These are phyloP conservation scores for Cantharis flavilabris DNA, from an alignment of 2,888 invertebrate genomes.

Conservation along the genomic window DNA sequence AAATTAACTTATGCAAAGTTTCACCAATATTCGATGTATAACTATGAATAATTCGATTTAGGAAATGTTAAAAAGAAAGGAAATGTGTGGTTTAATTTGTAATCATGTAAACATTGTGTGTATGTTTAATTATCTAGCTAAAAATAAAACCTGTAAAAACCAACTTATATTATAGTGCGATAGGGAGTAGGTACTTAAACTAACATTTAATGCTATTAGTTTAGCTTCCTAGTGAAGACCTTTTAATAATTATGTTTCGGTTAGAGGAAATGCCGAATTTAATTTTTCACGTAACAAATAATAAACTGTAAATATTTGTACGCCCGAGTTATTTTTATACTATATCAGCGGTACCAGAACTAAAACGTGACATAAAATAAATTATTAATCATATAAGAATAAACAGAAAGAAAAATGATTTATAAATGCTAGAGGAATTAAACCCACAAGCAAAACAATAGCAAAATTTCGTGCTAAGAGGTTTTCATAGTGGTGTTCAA, in stretches of 20 bases:
- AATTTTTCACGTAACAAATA: not conserved
- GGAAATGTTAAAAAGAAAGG: not conserved
- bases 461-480: not conserved
- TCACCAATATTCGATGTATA: not conserved
- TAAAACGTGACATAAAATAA: no score
- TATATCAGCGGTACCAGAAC: not conserved
- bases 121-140: not conserved
- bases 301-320: not conserved
- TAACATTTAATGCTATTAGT: not conserved
- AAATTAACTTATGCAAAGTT: slow-evolving; percentile 12
- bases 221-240: not conserved
- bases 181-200: not conserved
- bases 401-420: not conserved
- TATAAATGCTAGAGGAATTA: not conserved
- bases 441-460: not conserved
- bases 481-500: not conserved
- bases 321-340: not conserved
- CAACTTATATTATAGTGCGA: not conserved
- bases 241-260: not conserved
- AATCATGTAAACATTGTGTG: not conserved
- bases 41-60: not conserved
- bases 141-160: not conserved
- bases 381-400: not conserved
- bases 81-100: not conserved
- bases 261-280: not conserved